Base-by-base conservation (phyloP, 2,797 vertebrate species). In the Muscicapa comitata region DNA sequence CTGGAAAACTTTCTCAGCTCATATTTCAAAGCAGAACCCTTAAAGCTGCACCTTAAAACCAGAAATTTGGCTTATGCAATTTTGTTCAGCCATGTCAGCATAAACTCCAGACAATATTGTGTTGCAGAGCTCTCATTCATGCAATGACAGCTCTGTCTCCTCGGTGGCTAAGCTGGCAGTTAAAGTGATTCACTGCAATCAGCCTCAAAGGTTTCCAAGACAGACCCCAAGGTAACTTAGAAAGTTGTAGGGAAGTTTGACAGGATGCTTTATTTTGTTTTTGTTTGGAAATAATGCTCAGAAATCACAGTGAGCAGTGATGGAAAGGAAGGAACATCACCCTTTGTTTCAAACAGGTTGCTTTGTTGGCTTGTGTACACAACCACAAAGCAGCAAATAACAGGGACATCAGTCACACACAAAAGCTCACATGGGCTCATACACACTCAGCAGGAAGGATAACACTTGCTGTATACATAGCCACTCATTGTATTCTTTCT, bases 11-110 rank as follows among this genome's bases (percentile, higher is more conserved):
- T 96, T 86, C 50, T 78, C 66, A 82, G 83, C 50, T 78, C 77
- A 38, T 89, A 74, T 96, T 96, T 97, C 74, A 93, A 92, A 71
- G 42, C 59, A 79, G 53, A 94, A 26, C 11, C 59, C 50, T 86
- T 82, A 91, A 58, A 94, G 18, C 43, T 86, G 55, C 18, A n/a
- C 45, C 72, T 94, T 93, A 86, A 91, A 80, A 45, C 43, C 58
- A 58, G 67, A 89, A 78, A 93, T 80, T 75, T 86, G 74, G 65
- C 31, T 54, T 65, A 67, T 48, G 62, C 28, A 50, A 86, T 94
- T 92, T 88, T 81, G 20, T 68, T 5, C 48, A 86, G 51, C 54
- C 62, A 17, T 66, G 75, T 91, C 82, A 90, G 10, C 80, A 66
- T 62, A 86, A 91, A 81, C 54, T 74, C 50, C 63, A 88, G 55